These are phyloP conservation scores for Corynorhinus townsendii DNA, from an alignment of 2,113 vertebrate genomes.

Conservation along the genomic window DNA sequence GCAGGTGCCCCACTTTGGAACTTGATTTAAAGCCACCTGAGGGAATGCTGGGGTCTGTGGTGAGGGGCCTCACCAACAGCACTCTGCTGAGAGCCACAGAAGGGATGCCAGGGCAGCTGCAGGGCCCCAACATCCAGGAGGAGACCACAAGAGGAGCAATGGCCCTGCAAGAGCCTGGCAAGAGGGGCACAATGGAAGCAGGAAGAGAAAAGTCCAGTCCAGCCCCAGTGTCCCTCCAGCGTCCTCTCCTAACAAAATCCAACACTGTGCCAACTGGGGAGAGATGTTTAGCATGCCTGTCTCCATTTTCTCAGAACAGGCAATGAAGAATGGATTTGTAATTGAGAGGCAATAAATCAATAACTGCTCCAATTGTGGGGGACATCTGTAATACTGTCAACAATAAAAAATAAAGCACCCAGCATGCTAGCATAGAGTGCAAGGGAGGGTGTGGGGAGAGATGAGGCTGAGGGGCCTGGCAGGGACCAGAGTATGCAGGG, in stretches of 20 bases:
- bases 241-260: not conserved
- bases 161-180: not conserved
- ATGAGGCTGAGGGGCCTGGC: not conserved
- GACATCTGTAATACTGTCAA: not conserved
- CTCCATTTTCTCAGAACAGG: not conserved
- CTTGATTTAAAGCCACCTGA: not conserved
- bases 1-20: not conserved
- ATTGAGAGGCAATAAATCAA: not conserved
- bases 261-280: not conserved
- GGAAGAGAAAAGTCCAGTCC: not conserved
- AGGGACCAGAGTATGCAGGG: not conserved
- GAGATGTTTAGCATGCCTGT: not conserved
- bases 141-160: not conserved
- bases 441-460: not conserved
- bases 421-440: not conserved
- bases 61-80: not conserved
- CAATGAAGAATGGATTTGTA: not conserved
- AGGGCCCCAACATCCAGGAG: not conserved
- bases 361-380: not conserved
- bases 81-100: not conserved
- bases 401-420: not conserved
- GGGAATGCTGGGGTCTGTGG: not conserved
- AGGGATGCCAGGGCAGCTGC: not conserved
- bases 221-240: not conserved
- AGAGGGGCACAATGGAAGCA: not conserved